Base-by-base conservation (phyloP, 2,888 invertebrate genomes). In the Microlaimidae sp. region DNA sequence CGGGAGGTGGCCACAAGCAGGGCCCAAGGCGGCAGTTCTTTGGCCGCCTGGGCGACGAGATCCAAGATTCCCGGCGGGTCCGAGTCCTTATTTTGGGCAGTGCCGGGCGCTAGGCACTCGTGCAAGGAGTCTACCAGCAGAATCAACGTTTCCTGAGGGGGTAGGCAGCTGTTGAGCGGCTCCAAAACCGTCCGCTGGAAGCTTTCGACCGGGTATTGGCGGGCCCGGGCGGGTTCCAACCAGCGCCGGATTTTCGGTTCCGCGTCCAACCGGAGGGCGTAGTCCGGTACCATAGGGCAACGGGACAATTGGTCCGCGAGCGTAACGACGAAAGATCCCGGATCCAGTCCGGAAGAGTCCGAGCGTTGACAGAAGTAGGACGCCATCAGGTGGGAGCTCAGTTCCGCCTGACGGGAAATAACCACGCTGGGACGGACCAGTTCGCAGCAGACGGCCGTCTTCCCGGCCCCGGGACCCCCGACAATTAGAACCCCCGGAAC, bases 391-490 rank as follows among this genome's bases (percentile, higher is more conserved):
- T 86, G 77, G 51, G 84, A 77, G 68, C 83, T 83, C 21, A 87
- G 75, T 0, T 80, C 78, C 4, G 58, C 59, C 59, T 73, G 73
- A 32, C 66, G 65, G 1, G 70, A 67, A 61, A 56, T 58, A 2
- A 49, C 56, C n/a, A 28, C 48, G 23, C 42, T 24, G 27, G 56
- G 56, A 1, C 59, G 58, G 13, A 81, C 81, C 40, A 85, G 71
- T 68, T 88, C 85, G 54, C 82, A 80, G 68, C 85, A 82, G 45
- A 90, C 77, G 25, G 90, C 86, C 3, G 90, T 89, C 70, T 93
- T 93, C 0, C 93, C 93, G 61, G 87, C 85, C 23, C 92, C 93
- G 0, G 90, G 85, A 1, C 88, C 88, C n/a, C n/a, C n/a, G n/a
- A n/a, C n/a, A n/a, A n/a, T n/a, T n/a, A n/a, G n/a, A n/a, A n/a